Evolutionary conservation across 2,113 vertebrate genomes (phyloP).

Genomic region (Leuciscus idus): DNA sequence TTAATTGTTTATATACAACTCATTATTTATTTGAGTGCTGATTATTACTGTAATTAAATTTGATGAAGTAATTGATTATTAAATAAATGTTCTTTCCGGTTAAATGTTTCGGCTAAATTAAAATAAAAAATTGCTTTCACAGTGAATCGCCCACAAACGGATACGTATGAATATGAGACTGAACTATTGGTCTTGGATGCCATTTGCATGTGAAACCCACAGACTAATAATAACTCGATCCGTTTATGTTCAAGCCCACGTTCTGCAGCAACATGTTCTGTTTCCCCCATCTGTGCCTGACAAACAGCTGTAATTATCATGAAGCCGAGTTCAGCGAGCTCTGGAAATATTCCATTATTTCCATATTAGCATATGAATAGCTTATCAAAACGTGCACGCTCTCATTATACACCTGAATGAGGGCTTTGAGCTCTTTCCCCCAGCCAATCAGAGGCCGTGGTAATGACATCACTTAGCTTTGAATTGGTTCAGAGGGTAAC

Average conservation of each 20-base stretch:
- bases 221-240: conserved; percentile 21
- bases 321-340: conserved; percentile 62
- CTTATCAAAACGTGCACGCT: conserved; percentile 38
- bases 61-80: too few species aligned
- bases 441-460: conserved; percentile 62
- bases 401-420: conserved; percentile 25
- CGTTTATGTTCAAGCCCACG: conserved; percentile 48
- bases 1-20: background rate
- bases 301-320: conserved; percentile 69
- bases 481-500: conserved; percentile 74
- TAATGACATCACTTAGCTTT: conserved; percentile 73
- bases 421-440: conserved; percentile 42
- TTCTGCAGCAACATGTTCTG: conserved; percentile 50
- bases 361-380: conserved; percentile 69
- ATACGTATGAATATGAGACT: too few species aligned
- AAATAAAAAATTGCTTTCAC: background rate
- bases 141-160: background rate
- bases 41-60: background rate
- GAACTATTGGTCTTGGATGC: background rate
- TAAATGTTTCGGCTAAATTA: too few species aligned
- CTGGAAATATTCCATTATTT: conserved; percentile 63
- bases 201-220: conserved; percentile 15
- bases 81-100: too few species aligned
- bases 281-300: conserved; percentile 61
- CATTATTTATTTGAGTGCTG: background rate